phyloP scores from a whole-genome alignment of 2,113 vertebrate genomes.

The Petroica traversi region DNA sequence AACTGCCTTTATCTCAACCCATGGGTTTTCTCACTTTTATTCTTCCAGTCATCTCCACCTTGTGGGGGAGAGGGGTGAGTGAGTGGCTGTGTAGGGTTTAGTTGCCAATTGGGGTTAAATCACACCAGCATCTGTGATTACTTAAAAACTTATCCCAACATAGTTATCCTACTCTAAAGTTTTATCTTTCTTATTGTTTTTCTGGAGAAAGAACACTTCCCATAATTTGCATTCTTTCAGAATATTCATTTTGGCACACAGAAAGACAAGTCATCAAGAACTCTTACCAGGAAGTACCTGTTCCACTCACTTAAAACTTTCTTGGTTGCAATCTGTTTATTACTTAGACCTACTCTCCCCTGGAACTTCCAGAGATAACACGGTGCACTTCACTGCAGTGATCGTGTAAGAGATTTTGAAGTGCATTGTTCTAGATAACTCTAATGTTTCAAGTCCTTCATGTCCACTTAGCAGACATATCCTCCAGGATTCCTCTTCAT shows the following conservation, averaged over 20 bases:
- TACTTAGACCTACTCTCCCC: not conserved
- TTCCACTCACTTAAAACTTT: not conserved
- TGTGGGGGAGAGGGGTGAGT: not conserved
- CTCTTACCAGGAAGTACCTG: not conserved
- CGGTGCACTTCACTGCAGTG: not conserved
- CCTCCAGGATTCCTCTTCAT: not conserved
- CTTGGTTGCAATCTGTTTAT: not conserved
- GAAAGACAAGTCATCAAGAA: not conserved
- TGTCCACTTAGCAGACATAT: not conserved
- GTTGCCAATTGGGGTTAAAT: not conserved
- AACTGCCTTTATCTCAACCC: not conserved
- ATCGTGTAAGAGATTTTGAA: not conserved
- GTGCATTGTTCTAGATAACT: not conserved
- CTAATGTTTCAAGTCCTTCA: not conserved
- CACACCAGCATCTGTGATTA: not conserved
- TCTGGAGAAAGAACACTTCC: not conserved
- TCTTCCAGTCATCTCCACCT: not conserved
- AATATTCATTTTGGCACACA: not conserved
- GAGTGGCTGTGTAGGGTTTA: not conserved
- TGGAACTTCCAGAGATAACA: not conserved
- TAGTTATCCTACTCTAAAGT: fast-evolving
- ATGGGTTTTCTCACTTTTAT: not conserved
- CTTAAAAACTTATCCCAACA: fast-evolving
- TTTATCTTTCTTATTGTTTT: not conserved
- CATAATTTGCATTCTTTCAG: not conserved